phyloP scores from a whole-genome alignment of 2,888 invertebrate species.

The Drosophila putrida region DNA sequence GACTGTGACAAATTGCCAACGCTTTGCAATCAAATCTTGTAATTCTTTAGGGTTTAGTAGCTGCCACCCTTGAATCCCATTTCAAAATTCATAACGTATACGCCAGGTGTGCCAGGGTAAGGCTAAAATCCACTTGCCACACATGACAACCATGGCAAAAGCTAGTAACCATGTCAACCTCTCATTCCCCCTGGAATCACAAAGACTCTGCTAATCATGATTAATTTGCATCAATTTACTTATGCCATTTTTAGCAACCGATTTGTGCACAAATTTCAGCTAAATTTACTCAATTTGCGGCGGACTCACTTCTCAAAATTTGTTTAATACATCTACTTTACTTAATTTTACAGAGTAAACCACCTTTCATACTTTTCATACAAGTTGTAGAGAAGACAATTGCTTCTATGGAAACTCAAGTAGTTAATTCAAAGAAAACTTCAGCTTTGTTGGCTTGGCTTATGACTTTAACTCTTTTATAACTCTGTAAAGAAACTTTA shows the following conservation, averaged over 20 bases:
- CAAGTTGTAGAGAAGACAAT: too few relatives aligned
- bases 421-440: slow-evolving; percentile 7
- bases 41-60: slow-evolving; percentile 39
- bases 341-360: neutral
- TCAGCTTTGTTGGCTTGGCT: slow-evolving; percentile 4
- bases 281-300: slow-evolving; percentile 25
- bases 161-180: slow-evolving; percentile 34
- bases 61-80: slow-evolving; percentile 20
- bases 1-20: slow-evolving; percentile 58
- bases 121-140: slow-evolving; percentile 13
- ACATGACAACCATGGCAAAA: slow-evolving; percentile 15
- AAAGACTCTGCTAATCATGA: slow-evolving; percentile 67
- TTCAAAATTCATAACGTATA: slow-evolving; percentile 44
- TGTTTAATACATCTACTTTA: slow-evolving; percentile 2
- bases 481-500: neutral
- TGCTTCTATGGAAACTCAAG: slow-evolving; percentile 12
- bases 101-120: slow-evolving; percentile 54
- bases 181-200: slow-evolving; percentile 18
- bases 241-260: slow-evolving; percentile 63
- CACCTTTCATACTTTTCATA: neutral
- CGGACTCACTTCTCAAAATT: slow-evolving; percentile 12
- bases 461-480: too few relatives aligned
- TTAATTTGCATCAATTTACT: slow-evolving; percentile 77
- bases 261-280: slow-evolving; percentile 39
- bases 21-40: slow-evolving; percentile 44